A percentile compares a stretch with the other conserved stretches of the same genome.
Conservation (phyloP, 2,888 invertebrate species). For the Deilephila elpenor region DNA sequence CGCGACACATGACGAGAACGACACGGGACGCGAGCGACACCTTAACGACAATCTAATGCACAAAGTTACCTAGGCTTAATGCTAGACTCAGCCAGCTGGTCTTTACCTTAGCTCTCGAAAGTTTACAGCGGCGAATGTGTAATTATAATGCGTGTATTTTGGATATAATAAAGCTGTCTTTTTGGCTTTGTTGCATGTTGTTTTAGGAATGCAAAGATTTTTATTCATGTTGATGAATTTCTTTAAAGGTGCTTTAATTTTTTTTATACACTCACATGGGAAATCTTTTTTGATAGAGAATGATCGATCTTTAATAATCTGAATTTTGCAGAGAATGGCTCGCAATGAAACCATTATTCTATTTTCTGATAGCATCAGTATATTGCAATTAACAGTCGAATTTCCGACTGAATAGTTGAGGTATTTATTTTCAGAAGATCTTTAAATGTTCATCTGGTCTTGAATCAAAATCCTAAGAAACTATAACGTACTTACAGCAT, state of each 20-base stretch:
- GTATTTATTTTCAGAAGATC: no score
- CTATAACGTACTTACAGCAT: background rate
- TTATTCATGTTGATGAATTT: no score
- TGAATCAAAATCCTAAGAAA: background rate
- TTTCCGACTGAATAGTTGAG: no score
- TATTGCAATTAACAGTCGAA: no score
- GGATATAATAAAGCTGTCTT: background rate
- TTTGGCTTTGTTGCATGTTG: no score
- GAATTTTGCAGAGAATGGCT: no score
- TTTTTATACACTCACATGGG: no score
- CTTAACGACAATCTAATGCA: constrained; percentile 32
- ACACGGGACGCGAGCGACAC: background rate
- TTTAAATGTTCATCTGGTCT: background rate
- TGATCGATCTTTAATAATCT: no score
- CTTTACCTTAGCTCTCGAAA: background rate
- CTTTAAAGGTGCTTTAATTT: no score
- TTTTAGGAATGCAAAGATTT: no score
- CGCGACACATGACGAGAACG: background rate
- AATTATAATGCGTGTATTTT: constrained; percentile 6
- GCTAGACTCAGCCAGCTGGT: background rate
- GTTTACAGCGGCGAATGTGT: background rate
- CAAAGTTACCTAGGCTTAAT: background rate
- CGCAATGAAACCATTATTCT: no score
- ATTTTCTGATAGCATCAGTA: background rate
- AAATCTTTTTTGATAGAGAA: no score